Base-by-base conservation (phyloP, 2,888 invertebrate genomes). In the Meiosimyza decipiens region DNA sequence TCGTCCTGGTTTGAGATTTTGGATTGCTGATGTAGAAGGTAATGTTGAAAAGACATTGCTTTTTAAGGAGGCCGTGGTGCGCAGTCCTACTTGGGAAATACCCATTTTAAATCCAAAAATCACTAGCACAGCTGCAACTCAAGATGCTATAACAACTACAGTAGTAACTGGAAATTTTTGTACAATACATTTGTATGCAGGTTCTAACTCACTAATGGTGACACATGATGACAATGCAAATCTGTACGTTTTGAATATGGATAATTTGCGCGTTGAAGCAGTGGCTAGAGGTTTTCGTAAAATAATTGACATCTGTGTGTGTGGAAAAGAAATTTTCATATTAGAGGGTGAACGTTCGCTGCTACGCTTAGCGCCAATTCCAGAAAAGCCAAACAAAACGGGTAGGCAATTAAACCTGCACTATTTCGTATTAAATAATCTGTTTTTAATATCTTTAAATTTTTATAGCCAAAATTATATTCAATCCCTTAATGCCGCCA, bases 1-100 rank as follows among this genome's bases (percentile, higher is more conserved):
- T 68, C 90, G 97, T 49, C 94, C 96, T 18, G 96, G 96, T 9
- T 88, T 94, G 74, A 89, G 97, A 54, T 89, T 97, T 79, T 97
- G 97, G 97, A 89, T 94, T 73, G 92, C 96, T 0, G 92, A 93
- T 87, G 85, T 89, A 28, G 84, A 88, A 50, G 97, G 97, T 1
- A 90, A 90, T 75, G 97, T 97, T n/a, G 89, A 91, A 71, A 93
- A 94, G 87, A 97, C 97, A 0, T 88, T 95, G 62, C 90, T 96
- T 33, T 96, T 96, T 84, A 95, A 95, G 89, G 95, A 87, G 13
- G 81, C 84, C 3, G 79, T 85, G n/a, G 88, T 89, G 18, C 87
- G 88, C 77, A 89, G 89, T 81, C 90, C 90, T 7, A 85, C 89
- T 1, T 90, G 91, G 63, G 91, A 93, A 82, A 93, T 93, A 50